These are phyloP conservation scores for Leuciscus idus DNA, from an alignment of 2,113 vertebrate genomes.

Conservation along the genomic window DNA sequence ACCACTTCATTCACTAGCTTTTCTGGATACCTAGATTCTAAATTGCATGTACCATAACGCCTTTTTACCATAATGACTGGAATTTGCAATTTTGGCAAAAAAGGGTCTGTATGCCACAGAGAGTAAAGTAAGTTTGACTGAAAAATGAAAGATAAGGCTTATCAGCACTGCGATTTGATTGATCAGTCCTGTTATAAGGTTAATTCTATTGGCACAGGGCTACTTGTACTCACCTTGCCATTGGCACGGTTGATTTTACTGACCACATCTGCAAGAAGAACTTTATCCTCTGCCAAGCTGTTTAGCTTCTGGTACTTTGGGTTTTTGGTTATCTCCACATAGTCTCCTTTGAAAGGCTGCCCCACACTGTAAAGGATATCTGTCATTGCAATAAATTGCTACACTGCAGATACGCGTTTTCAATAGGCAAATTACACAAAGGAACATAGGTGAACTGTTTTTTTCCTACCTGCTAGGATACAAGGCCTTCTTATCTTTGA, in stretches of 20 bases:
- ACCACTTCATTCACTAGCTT: neutral
- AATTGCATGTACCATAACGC: neutral
- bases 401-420: neutral
- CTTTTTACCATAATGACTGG: neutral
- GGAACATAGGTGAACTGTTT: neutral
- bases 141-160: neutral
- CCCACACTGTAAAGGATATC: slow-evolving; percentile 79
- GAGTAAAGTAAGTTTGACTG: neutral
- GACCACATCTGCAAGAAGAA: slow-evolving; percentile 93
- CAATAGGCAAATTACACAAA: slow-evolving; percentile 6
- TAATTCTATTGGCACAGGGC: neutral
- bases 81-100: neutral
- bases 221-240: slow-evolving; percentile 84
- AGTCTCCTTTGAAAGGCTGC: slow-evolving; percentile 97
- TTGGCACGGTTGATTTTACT: slow-evolving; percentile 98
- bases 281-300: slow-evolving; percentile 90
- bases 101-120: neutral
- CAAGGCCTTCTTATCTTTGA: slow-evolving; percentile 96
- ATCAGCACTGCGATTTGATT: neutral
- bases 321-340: slow-evolving; percentile 94
- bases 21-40: neutral
- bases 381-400: neutral
- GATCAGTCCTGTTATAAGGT: neutral
- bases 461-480: slow-evolving; percentile 89
- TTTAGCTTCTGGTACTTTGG: slow-evolving; percentile 97